Evolutionary conservation across 2,797 vertebrate genomes (phyloP), one percentile per base, ranked within the genome.

Genomic region (Leptodactylus fallax): DNA sequence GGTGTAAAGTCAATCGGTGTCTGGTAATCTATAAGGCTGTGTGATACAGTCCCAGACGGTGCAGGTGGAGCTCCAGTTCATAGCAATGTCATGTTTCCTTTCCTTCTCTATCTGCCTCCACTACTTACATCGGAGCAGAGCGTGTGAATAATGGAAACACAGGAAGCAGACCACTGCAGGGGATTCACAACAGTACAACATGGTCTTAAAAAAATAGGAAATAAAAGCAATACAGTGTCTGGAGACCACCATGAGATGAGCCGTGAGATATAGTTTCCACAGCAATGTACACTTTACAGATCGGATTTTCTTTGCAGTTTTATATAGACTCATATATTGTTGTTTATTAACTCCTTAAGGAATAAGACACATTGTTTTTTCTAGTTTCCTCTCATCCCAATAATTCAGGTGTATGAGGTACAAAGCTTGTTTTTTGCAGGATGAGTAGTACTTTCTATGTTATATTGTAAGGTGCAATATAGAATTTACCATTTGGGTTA

Each of bases 121-220:
- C 17, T 47, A 16, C 21, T 23, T 51, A 51, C 10, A 23, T 51
- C 45, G n/a, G 21, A 69, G 67, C 25, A 7, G 67, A 76, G 72
- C 45, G 72, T 76, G 72, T 76, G 72, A 76, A 76, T 76, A 76
- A 76, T 76, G 72, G 72, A 51, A 23, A 14, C 47, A 53, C 72
- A 51, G 72, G 72, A 76, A 51, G 72, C 72, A 0, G 72, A 51
- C 72, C 72, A 23, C 72, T 76, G 72, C 72, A 51, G 72, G 72
- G 72, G 72, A 76, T 51, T 51, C 72, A 76, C 71, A 21, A 72
- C 10, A 47, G 6, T 47, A 17, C 71, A 74, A 74, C 45, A 71
- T 17, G 7, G 5, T 36, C 25, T 36, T 7, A 45, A 69, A 45
- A 71, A 49, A 21, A 49, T 13, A 49, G 71, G 47, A 13, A 51